Base-by-base conservation (phyloP, 2,113 vertebrate species). In the Ictidomys tridecemlineatus region DNA sequence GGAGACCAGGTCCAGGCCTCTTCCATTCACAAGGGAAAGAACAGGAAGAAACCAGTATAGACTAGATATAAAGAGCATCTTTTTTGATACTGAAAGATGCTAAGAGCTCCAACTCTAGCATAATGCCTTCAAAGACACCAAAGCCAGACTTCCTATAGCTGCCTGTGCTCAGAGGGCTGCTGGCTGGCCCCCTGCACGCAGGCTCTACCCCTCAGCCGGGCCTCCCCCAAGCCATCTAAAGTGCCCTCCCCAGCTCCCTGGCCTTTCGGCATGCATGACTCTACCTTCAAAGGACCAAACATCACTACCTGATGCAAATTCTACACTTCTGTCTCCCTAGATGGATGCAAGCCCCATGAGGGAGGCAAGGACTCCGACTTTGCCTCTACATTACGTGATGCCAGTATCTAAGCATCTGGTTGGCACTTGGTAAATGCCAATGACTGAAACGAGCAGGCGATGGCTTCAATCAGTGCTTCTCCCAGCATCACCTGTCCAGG, bases 141-240 rank as follows among this genome's bases (percentile, higher is more conserved):
- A 28, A 61, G 61, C 16, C 4, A 2, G 53, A 34, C 4, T 34
- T 37, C 34, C 6, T 48, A 8, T 56, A 11, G 30, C 45, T 48
- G 69, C 76, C 61, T 16, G 32, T 58, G 16, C 67, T 56, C 58
- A 51, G 45, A 61, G 0, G 34, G 72, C 77, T 20, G 73, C 91
- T 1, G 0, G 37, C 65, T 18, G 1, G 5, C 20, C 32, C 51
- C 4, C 16, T 0, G 32, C 16, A 28, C 6, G 39, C 13, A 20
- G 42, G 69, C 51, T 51, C 89, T 34, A 58, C 13, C 58, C 51
- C 63, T 20, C 28, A 48, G 12, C 30, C 9, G 48, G 53, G 65
- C 28, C 37, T 67, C 39, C 58, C 32, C 9, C 12, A 30, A 4
- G 16, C 73, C 22, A 53, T 10, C 42, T 10, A 45, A 58, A 34